Conservation (phyloP, 1,140 invertebrate genomes). For the Diplogasteroides magnus region DNA sequence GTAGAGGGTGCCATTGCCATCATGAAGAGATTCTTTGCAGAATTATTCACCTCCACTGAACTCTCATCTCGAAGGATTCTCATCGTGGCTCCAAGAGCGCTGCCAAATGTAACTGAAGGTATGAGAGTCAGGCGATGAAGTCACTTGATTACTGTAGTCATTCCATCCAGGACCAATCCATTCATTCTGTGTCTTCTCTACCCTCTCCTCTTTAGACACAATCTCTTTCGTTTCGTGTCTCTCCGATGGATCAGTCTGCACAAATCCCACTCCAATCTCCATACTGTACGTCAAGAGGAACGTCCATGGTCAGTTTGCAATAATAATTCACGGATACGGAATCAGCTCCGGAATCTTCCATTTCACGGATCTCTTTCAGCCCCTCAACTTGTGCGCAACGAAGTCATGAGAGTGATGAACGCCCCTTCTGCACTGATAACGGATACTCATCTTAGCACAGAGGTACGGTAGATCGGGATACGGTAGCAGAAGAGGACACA, state of each 20-base stretch:
- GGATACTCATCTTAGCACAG: conserved; percentile 19
- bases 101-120: background rate
- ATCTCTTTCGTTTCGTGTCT: background rate
- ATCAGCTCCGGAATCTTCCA: too few species aligned
- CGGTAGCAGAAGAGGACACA: too few species aligned
- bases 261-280: background rate
- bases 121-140: background rate
- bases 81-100: background rate
- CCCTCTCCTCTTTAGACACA: background rate
- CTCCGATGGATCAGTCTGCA: background rate
- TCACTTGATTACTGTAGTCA: background rate
- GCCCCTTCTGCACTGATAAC: conserved; percentile 17
- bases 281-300: conserved; percentile 17
- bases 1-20: background rate
- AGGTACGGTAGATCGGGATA: too few species aligned
- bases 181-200: background rate
- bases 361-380: conserved; percentile 21
- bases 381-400: conserved; percentile 40
- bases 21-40: background rate
- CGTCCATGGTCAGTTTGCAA: conserved; percentile 14
- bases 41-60: background rate
- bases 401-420: conserved; percentile 30
- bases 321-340: background rate
- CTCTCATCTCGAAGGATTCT: background rate
- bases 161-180: too few species aligned